phyloP scores from a whole-genome alignment of 2,888 invertebrate species.

The Cryptocephalus moraei region DNA sequence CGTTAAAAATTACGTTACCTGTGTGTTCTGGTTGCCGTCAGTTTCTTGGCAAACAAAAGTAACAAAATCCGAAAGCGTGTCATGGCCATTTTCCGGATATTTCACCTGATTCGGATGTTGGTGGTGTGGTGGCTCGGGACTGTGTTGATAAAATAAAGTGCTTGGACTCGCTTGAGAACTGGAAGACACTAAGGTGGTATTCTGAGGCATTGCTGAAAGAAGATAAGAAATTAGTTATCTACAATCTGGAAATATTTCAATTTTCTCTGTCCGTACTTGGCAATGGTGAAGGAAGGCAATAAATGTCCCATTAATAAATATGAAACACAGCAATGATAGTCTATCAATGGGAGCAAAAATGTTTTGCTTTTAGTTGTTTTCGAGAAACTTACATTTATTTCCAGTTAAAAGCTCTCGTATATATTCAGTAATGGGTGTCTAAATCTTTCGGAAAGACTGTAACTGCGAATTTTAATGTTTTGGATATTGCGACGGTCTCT shows the following conservation, averaged over 20 bases:
- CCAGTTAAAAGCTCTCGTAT: too few relatives aligned
- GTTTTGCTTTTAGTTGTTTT: too few relatives aligned
- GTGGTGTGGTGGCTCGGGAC: slow-evolving; percentile 47
- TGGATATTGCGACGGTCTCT: too few relatives aligned
- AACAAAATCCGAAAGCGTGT: slow-evolving; percentile 91
- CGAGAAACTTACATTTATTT: too few relatives aligned
- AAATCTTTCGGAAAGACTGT: too few relatives aligned
- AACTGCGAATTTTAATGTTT: too few relatives aligned
- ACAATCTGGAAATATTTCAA: background rate
- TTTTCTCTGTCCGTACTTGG: too few relatives aligned
- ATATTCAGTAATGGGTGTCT: too few relatives aligned
- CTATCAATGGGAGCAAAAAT: too few relatives aligned
- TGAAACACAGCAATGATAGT: too few relatives aligned
- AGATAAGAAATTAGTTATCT: background rate
- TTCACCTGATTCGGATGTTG: slow-evolving; percentile 45
- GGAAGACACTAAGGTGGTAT: slow-evolving; percentile 42
- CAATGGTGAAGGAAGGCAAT: too few relatives aligned
- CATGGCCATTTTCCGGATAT: slow-evolving; percentile 79
- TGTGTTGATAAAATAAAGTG: slow-evolving; percentile 44
- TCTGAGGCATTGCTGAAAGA: slow-evolving; percentile 40
- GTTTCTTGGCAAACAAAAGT: slow-evolving; percentile 95
- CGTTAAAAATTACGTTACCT: slow-evolving; percentile 39
- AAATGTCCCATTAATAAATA: too few relatives aligned
- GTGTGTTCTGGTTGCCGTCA: slow-evolving; percentile 63
- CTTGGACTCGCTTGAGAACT: slow-evolving; percentile 45